A percentile compares a stretch with the other conserved stretches of the same genome.
phyloP scores from a whole-genome alignment of 1,140 invertebrate species.

The Eufriesea mexicana region DNA sequence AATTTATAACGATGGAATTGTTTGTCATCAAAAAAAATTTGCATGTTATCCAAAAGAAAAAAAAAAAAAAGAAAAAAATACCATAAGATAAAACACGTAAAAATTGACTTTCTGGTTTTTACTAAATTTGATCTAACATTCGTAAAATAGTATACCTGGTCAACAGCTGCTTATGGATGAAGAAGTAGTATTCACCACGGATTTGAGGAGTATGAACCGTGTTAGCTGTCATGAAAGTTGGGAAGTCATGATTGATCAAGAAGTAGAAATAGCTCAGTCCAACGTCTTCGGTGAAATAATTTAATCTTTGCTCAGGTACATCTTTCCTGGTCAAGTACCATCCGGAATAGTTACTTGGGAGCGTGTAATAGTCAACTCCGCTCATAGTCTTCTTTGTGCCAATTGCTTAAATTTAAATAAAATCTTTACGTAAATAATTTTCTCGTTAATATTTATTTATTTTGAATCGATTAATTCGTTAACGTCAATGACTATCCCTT shows the following conservation, averaged over 20 bases:
- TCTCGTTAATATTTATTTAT: no score
- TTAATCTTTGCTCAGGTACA: constrained; percentile 71
- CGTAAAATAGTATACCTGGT: constrained; percentile 73
- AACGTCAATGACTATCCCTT: no score
- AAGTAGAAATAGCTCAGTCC: constrained; percentile 87
- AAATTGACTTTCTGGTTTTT: no score
- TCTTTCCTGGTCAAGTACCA: constrained; percentile 74
- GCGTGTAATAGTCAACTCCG: constrained; percentile 60
- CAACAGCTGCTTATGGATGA: constrained; percentile 84
- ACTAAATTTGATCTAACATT: not conserved
- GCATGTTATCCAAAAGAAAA: no score
- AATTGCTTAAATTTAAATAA: not conserved
- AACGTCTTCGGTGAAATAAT: constrained; percentile 88
- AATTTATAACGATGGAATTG: no score
- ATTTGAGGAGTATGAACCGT: constrained; percentile 81
- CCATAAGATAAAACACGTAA: no score
- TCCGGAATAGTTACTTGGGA: constrained; percentile 82
- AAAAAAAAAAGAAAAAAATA: no score
- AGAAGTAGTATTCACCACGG: constrained; percentile 86
- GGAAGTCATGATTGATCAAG: constrained; percentile 84
- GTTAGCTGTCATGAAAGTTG: constrained; percentile 83
- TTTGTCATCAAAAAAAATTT: no score
- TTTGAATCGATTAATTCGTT: no score
- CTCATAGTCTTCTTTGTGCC: constrained; percentile 51
- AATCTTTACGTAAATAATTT: not conserved